Conservation (phyloP, 2,113 vertebrate species). For the Lutjanus erythropterus region DNA sequence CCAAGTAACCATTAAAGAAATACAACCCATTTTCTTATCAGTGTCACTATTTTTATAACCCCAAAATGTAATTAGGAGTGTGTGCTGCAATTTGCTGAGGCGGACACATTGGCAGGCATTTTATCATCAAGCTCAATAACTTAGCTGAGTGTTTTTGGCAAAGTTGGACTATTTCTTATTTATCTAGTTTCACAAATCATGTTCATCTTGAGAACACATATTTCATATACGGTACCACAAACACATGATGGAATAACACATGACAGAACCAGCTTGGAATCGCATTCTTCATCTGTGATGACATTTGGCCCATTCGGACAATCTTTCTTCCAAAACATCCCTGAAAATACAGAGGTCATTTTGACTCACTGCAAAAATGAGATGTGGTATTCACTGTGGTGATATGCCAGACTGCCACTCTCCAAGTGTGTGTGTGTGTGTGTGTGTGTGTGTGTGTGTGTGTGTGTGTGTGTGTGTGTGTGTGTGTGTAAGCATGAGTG, state of each 20-base stretch:
- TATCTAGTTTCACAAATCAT: slow-evolving; percentile 79
- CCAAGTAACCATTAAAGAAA: slow-evolving; percentile 63
- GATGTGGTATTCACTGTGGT: slow-evolving; percentile 56
- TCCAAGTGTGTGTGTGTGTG: slow-evolving; percentile 44
- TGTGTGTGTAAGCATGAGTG: slow-evolving; percentile 54
- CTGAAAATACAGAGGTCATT: slow-evolving; percentile 71
- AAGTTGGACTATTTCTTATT: slow-evolving; percentile 62
- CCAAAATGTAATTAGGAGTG: slow-evolving; percentile 69
- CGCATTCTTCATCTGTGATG: slow-evolving; percentile 75
- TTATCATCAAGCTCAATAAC: slow-evolving; percentile 71
- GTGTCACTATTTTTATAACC: slow-evolving; percentile 79
- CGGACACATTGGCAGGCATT: slow-evolving; percentile 70
- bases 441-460: slow-evolving; percentile 38
- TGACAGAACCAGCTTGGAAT: slow-evolving; percentile 75
- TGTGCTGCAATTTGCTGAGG: slow-evolving; percentile 70
- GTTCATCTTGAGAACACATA: slow-evolving; percentile 73
- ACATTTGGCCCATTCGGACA: slow-evolving; percentile 67
- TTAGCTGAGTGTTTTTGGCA: slow-evolving; percentile 68
- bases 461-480: slow-evolving; percentile 33
- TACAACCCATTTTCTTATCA: slow-evolving; percentile 75
- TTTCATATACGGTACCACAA: slow-evolving; percentile 77
- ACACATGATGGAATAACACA: slow-evolving; percentile 78
- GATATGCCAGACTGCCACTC: slow-evolving; percentile 70
- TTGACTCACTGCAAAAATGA: slow-evolving; percentile 65
- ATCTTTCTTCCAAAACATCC: slow-evolving; percentile 70